Base-by-base conservation (phyloP, 2,113 vertebrate species). In the Mesitornis unicolor region DNA sequence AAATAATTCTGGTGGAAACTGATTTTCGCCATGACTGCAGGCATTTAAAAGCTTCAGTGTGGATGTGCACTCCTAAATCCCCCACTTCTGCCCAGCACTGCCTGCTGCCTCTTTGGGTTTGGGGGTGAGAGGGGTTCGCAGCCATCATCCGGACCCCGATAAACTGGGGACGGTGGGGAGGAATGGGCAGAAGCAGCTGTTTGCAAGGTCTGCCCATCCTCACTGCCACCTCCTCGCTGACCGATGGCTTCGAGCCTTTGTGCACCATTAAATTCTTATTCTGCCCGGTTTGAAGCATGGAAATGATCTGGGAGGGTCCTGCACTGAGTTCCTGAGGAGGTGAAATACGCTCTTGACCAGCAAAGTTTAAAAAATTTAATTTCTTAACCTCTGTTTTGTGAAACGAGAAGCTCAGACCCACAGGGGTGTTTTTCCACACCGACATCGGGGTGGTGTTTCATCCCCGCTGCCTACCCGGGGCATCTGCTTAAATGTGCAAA, bases 101-200 rank as follows among this genome's bases (percentile, higher is more conserved):
- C 13, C 18, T 3, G 54, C 33, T 47, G 38, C 40, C 20, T 42
- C n/a, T 26, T 11, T 11, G 54, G 21, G 12, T 42, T 3, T 8
- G 22, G 4, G 78, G 43, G 21, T 7, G 10, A 17, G 35, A 16
- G 47, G 35, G 13, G 45, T 3, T 82, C n/a, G 64, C 35, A 5
- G 53, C 5, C 0, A 3, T 17, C 4, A 1, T 22, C 2, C 0
- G 9, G 36, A 14, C 33, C 60, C 48, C 1, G 1, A 6, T 4
- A 25, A 29, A n/a, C 25, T 10, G 47, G 29, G 36, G 18, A 10
- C 2, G 21, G 4, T 3, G 53, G 54, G 76, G 35, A 54, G 51
- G 4, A 31, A 26, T 19, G 0, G 2, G 47, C 26, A 65, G 43
- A 24, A 59, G 26, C 5, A n/a, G 31, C 3, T 7, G 13, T 26